Conservation (phyloP, 2,113 vertebrate species). For the Perca fluviatilis region DNA sequence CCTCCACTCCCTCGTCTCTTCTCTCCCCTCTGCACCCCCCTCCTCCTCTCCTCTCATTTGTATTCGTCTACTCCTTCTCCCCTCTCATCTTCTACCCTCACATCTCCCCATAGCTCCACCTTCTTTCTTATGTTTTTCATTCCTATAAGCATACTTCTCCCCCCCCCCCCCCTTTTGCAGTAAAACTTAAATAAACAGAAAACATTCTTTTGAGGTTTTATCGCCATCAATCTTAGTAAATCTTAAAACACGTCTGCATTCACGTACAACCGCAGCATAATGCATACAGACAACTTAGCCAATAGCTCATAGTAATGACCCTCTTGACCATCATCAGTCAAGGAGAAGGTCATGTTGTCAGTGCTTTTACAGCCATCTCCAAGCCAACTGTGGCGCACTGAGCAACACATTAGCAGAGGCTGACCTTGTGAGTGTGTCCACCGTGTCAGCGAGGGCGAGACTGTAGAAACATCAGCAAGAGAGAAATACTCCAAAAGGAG, state of each 20-base stretch:
- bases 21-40: neutral
- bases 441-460: conserved; percentile 30
- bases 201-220: neutral
- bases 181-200: neutral
- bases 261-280: neutral
- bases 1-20: neutral
- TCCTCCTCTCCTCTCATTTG: conserved; percentile 54
- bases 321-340: conserved; percentile 73
- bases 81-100: conserved; percentile 55
- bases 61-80: conserved; percentile 60
- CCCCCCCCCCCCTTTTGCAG: neutral
- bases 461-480: conserved; percentile 12
- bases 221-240: neutral
- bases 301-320: conserved; percentile 59
- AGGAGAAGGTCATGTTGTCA: conserved; percentile 77
- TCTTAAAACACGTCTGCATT: conserved; percentile 20
- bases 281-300: conserved; percentile 29
- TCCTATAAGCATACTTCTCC: neutral
- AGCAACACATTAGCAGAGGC: conserved; percentile 63
- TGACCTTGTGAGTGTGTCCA: conserved; percentile 72
- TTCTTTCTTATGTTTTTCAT: conserved; percentile 17
- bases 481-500: conserved; percentile 4
- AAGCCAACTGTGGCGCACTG: conserved; percentile 51
- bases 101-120: conserved; percentile 37
- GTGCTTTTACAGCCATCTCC: conserved; percentile 68